Conservation (phyloP, 1,140 invertebrate genomes). For the Coboldia fuscipes region DNA sequence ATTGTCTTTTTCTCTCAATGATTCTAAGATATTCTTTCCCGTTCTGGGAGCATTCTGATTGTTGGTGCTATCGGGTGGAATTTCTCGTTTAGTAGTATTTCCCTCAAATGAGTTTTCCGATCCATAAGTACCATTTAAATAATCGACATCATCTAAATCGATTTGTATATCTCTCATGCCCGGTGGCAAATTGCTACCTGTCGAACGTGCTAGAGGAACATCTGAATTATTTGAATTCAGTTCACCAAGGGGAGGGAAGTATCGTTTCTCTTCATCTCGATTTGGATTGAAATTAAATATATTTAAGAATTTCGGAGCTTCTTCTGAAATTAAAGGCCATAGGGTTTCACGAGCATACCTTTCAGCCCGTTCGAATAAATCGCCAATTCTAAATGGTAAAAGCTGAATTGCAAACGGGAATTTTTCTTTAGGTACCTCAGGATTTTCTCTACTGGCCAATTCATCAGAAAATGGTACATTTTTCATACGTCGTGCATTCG, state of each 20-base stretch:
- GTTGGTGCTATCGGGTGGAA: neutral
- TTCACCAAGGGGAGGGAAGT: neutral
- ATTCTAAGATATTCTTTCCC: neutral
- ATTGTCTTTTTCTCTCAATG: neutral
- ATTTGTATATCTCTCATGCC: neutral
- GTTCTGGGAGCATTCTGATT: neutral
- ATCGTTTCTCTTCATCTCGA: neutral
- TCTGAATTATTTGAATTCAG: neutral
- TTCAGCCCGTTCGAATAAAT: constrained; percentile 57
- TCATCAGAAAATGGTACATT: constrained; percentile 13
- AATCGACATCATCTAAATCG: neutral
- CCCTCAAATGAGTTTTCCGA: neutral
- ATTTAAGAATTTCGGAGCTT: constrained; percentile 43
- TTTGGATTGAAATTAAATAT: constrained; percentile 14
- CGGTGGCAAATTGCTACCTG: neutral
- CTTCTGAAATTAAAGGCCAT: constrained; percentile 48
- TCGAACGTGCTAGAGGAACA: neutral
- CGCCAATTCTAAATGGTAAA: constrained; percentile 47
- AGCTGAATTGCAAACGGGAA: constrained; percentile 46
- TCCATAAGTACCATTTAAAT: too few species aligned
- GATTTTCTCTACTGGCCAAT: constrained; percentile 2
- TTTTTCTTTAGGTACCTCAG: constrained; percentile 5
- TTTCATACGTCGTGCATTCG: constrained; percentile 24
- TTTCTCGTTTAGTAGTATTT: neutral
- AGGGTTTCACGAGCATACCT: constrained; percentile 53